Base-by-base conservation (phyloP, 2,888 invertebrate genomes). In the Aleiodes testaceus region DNA sequence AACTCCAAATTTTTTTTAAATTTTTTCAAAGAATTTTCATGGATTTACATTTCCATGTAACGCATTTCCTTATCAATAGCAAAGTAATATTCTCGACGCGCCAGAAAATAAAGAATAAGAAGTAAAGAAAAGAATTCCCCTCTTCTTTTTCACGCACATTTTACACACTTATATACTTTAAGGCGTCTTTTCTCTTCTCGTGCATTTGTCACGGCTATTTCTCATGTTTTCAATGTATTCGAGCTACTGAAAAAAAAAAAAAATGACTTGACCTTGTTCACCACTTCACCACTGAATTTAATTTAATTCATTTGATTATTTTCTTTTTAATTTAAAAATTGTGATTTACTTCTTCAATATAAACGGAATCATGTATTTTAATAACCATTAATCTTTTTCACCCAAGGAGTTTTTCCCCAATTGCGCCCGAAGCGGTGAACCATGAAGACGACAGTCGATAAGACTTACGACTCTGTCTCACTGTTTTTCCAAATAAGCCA, bases 1-100 rank as follows among this genome's bases (percentile, higher is more conserved):
- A 26, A n/a, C n/a, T 26, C 5, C 26, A 26, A 36, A 36, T 36
- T 47, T 36, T 11, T 61, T 42, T 61, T 14, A 26, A 9, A 12
- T 22, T 26, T 42, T 26, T 30, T 5, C 14, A 36, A 49, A 26
- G 72, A 74, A 84, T 83, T 83, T 83, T 80, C 84, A 80, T 83
- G 82, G 74, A 83, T 84, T 84, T 81, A 79, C 83, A 84, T 82
- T 75, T 80, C 82, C 80, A 82, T 78, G 75, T 77, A 75, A 72
- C 74, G 79, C 73, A 81, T 79, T 80, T 79, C 79, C 81, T 80
- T 80, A 79, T 80, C 77, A 79, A 79, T 79, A 71, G 69, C 61
- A 61, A n/a, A 52, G 66, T 49, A 52, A 72, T 65, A 67, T 30
- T 18, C 44, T 44, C 36, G 52, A 49, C 49, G 22, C 64, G 30